Evolutionary conservation across 2,797 vertebrate species (phyloP), one percentile per base, ranked within the genome.

Genomic region (Sebastes minor): DNA sequence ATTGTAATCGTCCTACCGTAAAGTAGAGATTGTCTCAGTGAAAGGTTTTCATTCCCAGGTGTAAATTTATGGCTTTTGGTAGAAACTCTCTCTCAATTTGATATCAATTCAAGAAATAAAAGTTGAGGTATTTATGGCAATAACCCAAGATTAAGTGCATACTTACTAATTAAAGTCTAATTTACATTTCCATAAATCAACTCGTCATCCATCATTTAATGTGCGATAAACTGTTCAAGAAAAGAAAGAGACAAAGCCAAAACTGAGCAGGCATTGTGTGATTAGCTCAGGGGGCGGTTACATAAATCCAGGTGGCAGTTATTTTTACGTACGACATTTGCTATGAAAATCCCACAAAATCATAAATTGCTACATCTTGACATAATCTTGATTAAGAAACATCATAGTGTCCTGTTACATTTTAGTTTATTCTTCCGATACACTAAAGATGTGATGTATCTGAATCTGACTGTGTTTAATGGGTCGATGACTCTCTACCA

Each of bases 281-380:
- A 83, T 72, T 42, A 27, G 42, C 71, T 78, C 35, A 60, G 23
- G 46, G 72, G 55, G 60, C 4, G 3, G 81, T 53, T 68, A 71
- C 38, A 69, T 74, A 59, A 81, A 52, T 52, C 16, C 28, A 74
- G 68, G 66, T 72, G 23, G 46, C 53, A 27, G 78, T 82, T 76
- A 78, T 78, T 72, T 82, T 71, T 53, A 62, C 32, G 11, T 23
- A 23, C 13, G 8, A 60, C 42, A 75, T 63, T 78, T 32, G 8
- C 28, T 52, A 14, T 16, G 35, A 49, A 63, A 68, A 25, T 59
- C 23, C 1, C 16, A 65, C 23, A 52, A 63, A 56, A 75, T 42
- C 46, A 72, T 25, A 32, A 59, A 9, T 25, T 57, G 1, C 10
- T 56, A 27, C 33, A 42, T 52, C 30, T 60, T 6, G 20, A 35